Evolutionary conservation across 2,113 vertebrate genomes (phyloP).

Genomic region (Ptyas mucosa): DNA sequence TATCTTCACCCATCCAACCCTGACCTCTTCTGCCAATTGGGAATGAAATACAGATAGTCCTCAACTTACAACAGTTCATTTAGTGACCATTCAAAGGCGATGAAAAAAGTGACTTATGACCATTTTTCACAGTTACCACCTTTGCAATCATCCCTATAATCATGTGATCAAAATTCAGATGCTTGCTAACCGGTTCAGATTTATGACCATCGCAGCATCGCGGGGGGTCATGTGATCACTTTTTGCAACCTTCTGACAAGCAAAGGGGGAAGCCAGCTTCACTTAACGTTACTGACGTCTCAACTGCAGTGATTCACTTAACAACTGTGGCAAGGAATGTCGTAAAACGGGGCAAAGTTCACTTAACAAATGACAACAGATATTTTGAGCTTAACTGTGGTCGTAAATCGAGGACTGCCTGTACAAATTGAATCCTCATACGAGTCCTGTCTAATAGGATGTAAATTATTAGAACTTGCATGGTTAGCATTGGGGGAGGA

Average conservation of each 20-base stretch:
- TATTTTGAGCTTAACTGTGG: background rate
- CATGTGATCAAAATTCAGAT: background rate
- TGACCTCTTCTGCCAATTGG: conserved; percentile 50
- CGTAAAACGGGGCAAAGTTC: background rate
- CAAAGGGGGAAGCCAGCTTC: background rate
- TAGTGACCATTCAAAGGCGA: background rate
- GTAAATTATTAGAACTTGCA: conserved; percentile 11
- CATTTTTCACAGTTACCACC: background rate
- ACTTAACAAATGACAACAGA: background rate
- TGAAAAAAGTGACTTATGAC: background rate
- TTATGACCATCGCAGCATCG: background rate
- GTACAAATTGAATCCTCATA: conserved; percentile 32
- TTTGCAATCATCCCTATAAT: background rate
- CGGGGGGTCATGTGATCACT: background rate
- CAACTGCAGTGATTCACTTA: background rate
- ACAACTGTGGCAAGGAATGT: background rate
- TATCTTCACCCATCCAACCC: background rate
- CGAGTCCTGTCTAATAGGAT: conserved; percentile 27
- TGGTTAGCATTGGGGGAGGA: conserved; percentile 36
- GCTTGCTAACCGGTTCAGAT: background rate
- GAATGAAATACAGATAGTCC: conserved; percentile 15
- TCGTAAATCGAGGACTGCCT: background rate
- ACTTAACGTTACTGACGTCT: background rate
- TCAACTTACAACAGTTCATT: background rate
- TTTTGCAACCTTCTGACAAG: background rate